Evolutionary conservation across 2,797 vertebrate genomes (phyloP), one percentile per base, ranked within the genome.

Genomic region (Pygocentrus nattereri): DNA sequence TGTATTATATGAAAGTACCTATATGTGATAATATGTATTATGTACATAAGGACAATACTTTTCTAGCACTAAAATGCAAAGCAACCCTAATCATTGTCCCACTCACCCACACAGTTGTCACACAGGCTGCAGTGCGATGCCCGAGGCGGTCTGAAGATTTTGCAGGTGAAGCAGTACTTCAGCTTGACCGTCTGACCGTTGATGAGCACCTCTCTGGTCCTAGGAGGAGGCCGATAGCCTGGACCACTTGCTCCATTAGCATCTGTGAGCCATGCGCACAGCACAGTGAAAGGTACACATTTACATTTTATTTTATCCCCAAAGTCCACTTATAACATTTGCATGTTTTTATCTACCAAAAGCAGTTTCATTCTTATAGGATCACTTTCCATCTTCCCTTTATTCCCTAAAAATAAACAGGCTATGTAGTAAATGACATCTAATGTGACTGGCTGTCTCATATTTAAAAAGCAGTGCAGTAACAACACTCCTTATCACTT

Each of bases 121-220:
- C 96, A 97, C 91, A 97, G 95, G 90, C 96, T 96, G 92, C 96
- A 97, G 90, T 96, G 96, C 0, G 96, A 97, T 80, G 96, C 94
- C 7, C 96, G 92, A 30, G 96, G 96, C 0, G 96, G 96, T 18
- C 96, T 93, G 91, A 97, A 97, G 91, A 97, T 96, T 91, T 97
- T 97, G 56, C 96, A 97, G 0, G 96, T 97, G 78, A 96, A 97
- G 88, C 96, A 97, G 69, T 96, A 97, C 90, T 97, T 97, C 79
- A 97, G 92, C 88, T 97, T 97, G 88, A 97, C 96, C 10, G 96
- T 96, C 94, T 97, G 96, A 85, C 96, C 96, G 86, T 97, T 96
- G 90, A 96, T 96, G 88, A 96, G 91, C 77, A 98, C 97, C 88
- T 98, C 97, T 87, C 96, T 95, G 87, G 96, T 98, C 62, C 96